These are phyloP conservation scores for Caenorhabditis becei DNA, from an alignment of 2,888 invertebrate species.

Conservation along the genomic window DNA sequence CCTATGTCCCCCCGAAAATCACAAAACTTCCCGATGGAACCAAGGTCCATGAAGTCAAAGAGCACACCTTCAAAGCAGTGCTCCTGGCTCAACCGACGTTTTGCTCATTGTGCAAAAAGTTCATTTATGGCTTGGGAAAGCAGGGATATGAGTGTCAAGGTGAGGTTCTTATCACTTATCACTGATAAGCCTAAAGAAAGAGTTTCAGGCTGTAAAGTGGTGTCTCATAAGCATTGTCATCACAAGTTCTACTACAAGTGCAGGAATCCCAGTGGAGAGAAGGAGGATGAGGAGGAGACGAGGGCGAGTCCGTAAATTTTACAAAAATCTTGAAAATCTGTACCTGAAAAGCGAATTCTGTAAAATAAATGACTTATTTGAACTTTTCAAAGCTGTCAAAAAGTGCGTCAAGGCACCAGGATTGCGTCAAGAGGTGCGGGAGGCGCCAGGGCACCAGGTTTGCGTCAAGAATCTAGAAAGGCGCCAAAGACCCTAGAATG, in stretches of 20 bases:
- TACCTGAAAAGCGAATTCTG: no score
- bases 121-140: conserved; percentile 49
- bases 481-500: no score
- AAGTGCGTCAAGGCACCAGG: no score
- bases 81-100: conserved; percentile 28
- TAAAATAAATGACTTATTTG: no score
- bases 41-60: conserved; percentile 28
- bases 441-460: no score
- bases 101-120: conserved; percentile 40
- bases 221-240: conserved; percentile 12
- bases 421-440: no score
- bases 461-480: no score
- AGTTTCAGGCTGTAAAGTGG: conserved; percentile 10
- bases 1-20: neutral
- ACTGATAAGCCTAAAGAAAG: neutral
- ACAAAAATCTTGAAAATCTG: no score
- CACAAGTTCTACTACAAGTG: conserved; percentile 14
- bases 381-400: neutral
- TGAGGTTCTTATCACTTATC: conserved; percentile 2
- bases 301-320: neutral
- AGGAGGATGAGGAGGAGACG: neutral
- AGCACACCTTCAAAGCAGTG: conserved; percentile 45
- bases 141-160: conserved; percentile 52
- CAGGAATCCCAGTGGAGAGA: neutral
- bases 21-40: conserved; percentile 21